phyloP scores from a whole-genome alignment of 2,888 invertebrate genomes.

The Mongoloraphidia duomilia region DNA sequence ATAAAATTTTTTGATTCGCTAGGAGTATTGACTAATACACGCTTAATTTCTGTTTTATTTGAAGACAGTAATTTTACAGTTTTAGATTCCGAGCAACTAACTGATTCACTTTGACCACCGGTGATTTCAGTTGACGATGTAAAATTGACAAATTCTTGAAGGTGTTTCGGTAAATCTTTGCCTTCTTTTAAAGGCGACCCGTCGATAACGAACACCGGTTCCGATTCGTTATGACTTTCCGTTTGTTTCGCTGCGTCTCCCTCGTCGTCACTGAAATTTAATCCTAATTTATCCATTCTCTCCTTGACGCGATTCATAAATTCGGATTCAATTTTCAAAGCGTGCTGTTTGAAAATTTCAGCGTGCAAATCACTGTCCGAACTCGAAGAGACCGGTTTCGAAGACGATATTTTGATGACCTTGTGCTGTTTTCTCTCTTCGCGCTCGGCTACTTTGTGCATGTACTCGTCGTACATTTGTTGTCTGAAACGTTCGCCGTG shows the following conservation, averaged over 20 bases:
- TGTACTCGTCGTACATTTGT: constrained; percentile 75
- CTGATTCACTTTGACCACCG: too few species aligned
- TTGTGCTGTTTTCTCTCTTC: constrained; percentile 66
- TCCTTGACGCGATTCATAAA: constrained; percentile 64
- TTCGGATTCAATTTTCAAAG: constrained; percentile 52
- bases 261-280: constrained; percentile 48
- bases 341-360: constrained; percentile 25
- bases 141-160: constrained; percentile 63
- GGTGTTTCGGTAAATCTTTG: constrained; percentile 55
- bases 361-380: constrained; percentile 10
- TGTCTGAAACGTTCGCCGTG: constrained; percentile 58
- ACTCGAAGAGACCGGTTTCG: constrained; percentile 3
- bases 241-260: constrained; percentile 35
- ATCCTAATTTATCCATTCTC: constrained; percentile 52
- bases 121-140: constrained; percentile 23
- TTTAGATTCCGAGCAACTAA: too few species aligned
- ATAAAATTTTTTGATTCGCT: too few species aligned
- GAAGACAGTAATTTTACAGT: too few species aligned
- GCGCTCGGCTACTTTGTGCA: constrained; percentile 61
- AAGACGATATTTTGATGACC: constrained; percentile 61
- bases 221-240: constrained; percentile 19
- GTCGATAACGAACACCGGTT: constrained; percentile 42
- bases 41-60: too few species aligned
- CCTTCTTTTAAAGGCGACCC: constrained; percentile 47
- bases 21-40: too few species aligned